These are phyloP conservation scores for Agriopis marginaria DNA, from an alignment of 2,888 invertebrate species.

Conservation along the genomic window DNA sequence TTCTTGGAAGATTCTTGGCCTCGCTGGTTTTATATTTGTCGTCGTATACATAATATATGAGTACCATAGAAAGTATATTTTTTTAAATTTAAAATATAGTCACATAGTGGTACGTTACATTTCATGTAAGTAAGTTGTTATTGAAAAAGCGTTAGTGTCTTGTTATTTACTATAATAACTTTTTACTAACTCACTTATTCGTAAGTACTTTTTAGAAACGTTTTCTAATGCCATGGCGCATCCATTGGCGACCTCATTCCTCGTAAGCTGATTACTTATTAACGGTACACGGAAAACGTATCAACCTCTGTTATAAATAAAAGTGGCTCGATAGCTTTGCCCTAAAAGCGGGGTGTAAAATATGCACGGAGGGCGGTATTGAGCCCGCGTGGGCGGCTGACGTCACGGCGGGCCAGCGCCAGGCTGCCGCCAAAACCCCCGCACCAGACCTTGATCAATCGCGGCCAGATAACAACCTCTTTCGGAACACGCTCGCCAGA, in stretches of 20 bases:
- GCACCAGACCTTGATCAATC: conserved; percentile 69
- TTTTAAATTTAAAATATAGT: too few relatives aligned
- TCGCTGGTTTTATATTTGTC: background rate
- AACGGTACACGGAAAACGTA: conserved; percentile 46
- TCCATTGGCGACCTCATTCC: conserved; percentile 36
- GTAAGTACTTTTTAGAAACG: background rate
- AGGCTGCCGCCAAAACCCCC: conserved; percentile 70
- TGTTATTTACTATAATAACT: too few relatives aligned
- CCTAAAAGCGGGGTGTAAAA: conserved; percentile 75
- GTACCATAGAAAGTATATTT: too few relatives aligned
- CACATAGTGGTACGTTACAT: too few relatives aligned
- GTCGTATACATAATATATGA: background rate
- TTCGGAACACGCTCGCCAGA: conserved; percentile 34
- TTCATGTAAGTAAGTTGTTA: too few relatives aligned
- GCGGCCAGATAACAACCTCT: conserved; percentile 56
- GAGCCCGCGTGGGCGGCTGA: conserved; percentile 62
- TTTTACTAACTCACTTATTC: too few relatives aligned
- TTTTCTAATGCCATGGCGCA: conserved; percentile 1
- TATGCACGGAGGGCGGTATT: conserved; percentile 67
- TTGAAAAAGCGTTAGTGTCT: too few relatives aligned
- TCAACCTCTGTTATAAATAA: conserved; percentile 56
- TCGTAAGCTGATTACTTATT: conserved; percentile 43
- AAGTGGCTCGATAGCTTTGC: conserved; percentile 62
- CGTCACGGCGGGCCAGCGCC: conserved; percentile 77
- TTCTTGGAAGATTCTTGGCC: background rate